Evolutionary conservation across 2,888 invertebrate species (phyloP).

Genomic region (Mythimna lalbum): DNA sequence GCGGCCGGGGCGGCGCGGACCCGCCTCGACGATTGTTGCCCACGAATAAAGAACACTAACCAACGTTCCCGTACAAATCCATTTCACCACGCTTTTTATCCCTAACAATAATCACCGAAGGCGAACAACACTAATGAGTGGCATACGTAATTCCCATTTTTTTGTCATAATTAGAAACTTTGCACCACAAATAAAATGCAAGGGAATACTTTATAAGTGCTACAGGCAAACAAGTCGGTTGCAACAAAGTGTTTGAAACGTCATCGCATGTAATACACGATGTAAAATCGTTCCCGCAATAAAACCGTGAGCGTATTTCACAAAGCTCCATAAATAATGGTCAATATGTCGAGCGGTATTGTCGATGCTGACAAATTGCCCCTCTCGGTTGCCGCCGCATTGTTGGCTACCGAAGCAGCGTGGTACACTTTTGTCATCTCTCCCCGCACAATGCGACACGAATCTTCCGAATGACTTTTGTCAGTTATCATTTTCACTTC

Average conservation of each 20-base stretch:
- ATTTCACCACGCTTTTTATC: constrained; percentile 69
- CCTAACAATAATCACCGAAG: constrained; percentile 45
- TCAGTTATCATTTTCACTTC: constrained; percentile 88
- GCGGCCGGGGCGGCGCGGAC: constrained; percentile 78
- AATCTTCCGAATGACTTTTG: constrained; percentile 84
- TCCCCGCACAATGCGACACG: constrained; percentile 78
- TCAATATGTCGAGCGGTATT: constrained; percentile 89
- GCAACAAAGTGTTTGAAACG: constrained; percentile 82
- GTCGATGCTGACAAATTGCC: constrained; percentile 90
- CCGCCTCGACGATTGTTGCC: constrained; percentile 80
- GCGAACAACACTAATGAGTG: constrained; percentile 36
- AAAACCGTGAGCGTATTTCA: constrained; percentile 85
- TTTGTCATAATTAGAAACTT: constrained; percentile 31
- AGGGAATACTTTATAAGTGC: constrained; percentile 45
- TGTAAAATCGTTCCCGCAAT: constrained; percentile 88
- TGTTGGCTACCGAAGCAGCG: constrained; percentile 83
- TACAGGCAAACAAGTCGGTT: constrained; percentile 61
- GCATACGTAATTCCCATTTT: constrained; percentile 57
- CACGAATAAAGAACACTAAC: constrained; percentile 63
- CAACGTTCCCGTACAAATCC: constrained; percentile 65
- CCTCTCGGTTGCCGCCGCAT: constrained; percentile 85
- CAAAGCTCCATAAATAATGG: constrained; percentile 89
- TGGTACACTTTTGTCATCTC: constrained; percentile 79
- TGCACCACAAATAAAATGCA: constrained; percentile 42
- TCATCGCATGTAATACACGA: constrained; percentile 87